Percentiles rank a stretch among this genome's conserved stretches.
phyloP scores from a whole-genome alignment of 2,888 invertebrate genomes.

The Drosophila limbata region DNA sequence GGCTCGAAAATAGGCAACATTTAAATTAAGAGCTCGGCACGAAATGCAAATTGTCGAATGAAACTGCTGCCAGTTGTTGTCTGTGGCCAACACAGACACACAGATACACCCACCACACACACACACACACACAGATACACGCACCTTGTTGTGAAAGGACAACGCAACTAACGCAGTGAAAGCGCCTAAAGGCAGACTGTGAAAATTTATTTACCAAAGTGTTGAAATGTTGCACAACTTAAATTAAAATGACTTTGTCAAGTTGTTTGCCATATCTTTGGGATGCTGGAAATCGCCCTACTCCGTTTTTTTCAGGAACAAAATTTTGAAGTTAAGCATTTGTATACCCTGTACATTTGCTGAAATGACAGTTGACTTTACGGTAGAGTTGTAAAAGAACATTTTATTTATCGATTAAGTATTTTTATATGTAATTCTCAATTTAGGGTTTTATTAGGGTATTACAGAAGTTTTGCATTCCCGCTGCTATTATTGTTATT shows the following conservation, averaged over 20 bases:
- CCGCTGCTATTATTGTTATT: neutral
- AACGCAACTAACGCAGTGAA: conserved; percentile 29
- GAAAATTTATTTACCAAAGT: conserved; percentile 72
- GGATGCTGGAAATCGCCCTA: neutral
- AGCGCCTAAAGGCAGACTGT: conserved; percentile 55
- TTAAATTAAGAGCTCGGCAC: conserved; percentile 42
- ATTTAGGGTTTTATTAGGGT: conserved; percentile 19
- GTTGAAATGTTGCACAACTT: conserved; percentile 81
- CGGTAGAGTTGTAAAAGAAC: neutral
- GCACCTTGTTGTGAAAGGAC: conserved; percentile 25
- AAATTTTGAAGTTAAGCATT: conserved; percentile 37
- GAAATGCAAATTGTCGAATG: conserved; percentile 31
- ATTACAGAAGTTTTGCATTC: neutral
- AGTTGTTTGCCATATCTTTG: conserved; percentile 46
- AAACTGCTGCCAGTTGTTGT: conserved; percentile 26
- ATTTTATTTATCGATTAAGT: neutral
- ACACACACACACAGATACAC: conserved; percentile 4
- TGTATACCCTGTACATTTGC: conserved; percentile 11
- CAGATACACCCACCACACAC: conserved; percentile 1
- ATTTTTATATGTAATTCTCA: neutral
- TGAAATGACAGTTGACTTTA: neutral
- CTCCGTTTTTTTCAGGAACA: conserved; percentile 30
- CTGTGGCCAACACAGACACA: conserved; percentile 9
- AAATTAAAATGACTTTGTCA: conserved; percentile 80
- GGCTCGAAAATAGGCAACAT: conserved; percentile 42